phyloP scores from a whole-genome alignment of 2,113 vertebrate species.

The Lutjanus erythropterus region DNA sequence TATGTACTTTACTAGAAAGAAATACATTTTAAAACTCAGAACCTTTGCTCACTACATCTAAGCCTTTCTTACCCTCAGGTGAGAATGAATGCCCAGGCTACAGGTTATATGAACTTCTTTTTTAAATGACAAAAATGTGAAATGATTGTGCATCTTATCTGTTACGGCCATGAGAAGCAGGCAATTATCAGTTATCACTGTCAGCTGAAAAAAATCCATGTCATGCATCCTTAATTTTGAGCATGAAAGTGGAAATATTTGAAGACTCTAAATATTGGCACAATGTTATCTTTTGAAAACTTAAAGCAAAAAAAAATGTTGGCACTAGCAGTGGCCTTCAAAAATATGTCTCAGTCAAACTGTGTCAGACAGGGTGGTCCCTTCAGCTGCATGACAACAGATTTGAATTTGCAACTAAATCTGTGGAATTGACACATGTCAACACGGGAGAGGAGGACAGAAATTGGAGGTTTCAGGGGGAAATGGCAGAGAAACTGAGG shows the following conservation, averaged over 20 bases:
- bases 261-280: not conserved
- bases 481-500: slow-evolving; percentile 50
- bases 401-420: slow-evolving; percentile 48
- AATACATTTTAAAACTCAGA: too few relatives aligned
- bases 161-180: too few relatives aligned
- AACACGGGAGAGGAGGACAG: slow-evolving; percentile 41
- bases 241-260: not conserved
- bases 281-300: not conserved
- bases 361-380: slow-evolving; percentile 9
- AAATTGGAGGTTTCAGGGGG: slow-evolving; percentile 42
- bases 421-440: slow-evolving; percentile 70
- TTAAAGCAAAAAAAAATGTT: not conserved
- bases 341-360: slow-evolving; percentile 26
- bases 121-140: too few relatives aligned
- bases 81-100: too few relatives aligned
- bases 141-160: too few relatives aligned
- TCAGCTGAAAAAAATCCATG: too few relatives aligned
- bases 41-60: too few relatives aligned
- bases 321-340: slow-evolving; percentile 1
- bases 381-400: slow-evolving; percentile 26
- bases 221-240: too few relatives aligned
- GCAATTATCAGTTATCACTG: too few relatives aligned
- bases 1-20: too few relatives aligned
- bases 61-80: too few relatives aligned
- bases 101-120: too few relatives aligned